These are phyloP conservation scores for Cisticola juncidis DNA, from an alignment of 2,113 vertebrate genomes.

Conservation along the genomic window DNA sequence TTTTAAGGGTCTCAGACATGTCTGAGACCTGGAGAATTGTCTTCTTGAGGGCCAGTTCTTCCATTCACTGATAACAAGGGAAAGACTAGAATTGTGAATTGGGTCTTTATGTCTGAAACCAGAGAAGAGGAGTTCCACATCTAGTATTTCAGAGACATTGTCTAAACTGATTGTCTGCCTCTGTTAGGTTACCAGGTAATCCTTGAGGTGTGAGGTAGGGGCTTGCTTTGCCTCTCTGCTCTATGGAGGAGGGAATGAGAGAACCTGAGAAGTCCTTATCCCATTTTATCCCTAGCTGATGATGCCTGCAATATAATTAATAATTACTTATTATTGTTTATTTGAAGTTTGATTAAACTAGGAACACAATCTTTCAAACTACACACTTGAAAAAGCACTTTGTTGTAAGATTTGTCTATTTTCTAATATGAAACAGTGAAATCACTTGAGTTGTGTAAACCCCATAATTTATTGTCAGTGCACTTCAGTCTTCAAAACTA, in stretches of 20 bases:
- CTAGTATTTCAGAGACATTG: background rate
- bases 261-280: background rate
- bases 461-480: conserved; percentile 64
- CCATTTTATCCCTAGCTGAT: background rate
- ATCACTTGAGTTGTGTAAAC: conserved; percentile 56
- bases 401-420: conserved; percentile 55
- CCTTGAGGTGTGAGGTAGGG: background rate
- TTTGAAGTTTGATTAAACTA: background rate
- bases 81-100: background rate
- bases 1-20: background rate
- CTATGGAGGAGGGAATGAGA: background rate
- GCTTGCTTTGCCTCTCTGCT: background rate
- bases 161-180: background rate
- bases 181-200: background rate
- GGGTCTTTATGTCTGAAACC: background rate
- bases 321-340: background rate
- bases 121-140: background rate
- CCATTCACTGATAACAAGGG: background rate
- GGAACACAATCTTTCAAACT: background rate
- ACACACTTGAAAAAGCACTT: background rate
- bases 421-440: conserved; percentile 58
- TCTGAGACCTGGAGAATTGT: background rate
- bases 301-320: background rate
- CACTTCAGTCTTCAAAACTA: conserved; percentile 64
- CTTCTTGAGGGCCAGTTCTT: background rate